Percentiles rank a stretch among this genome's conserved stretches.
Conservation (phyloP, 2,888 invertebrate species). For the Callinectes sapidus region DNA sequence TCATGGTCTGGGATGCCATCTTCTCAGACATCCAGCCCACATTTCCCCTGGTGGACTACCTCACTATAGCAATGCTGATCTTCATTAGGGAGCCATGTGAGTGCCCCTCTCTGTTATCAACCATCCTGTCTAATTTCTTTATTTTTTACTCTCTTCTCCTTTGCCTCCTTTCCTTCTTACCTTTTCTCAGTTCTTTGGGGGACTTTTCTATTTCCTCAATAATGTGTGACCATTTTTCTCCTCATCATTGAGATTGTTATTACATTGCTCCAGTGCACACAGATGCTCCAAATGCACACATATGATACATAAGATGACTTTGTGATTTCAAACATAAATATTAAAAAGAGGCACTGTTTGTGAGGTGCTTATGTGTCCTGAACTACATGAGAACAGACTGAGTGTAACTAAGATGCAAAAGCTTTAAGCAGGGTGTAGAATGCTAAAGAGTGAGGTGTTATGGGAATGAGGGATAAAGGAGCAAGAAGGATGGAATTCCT, state of each 20-base stretch:
- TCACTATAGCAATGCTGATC: conserved; percentile 86
- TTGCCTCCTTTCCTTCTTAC: not conserved
- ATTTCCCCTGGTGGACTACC: conserved; percentile 80
- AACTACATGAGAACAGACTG: no score
- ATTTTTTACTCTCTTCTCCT: not conserved
- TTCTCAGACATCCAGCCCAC: conserved; percentile 82
- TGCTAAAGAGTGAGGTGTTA: not conserved
- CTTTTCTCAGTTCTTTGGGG: not conserved
- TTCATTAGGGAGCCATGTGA: conserved; percentile 83
- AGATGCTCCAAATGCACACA: no score
- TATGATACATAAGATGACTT: no score
- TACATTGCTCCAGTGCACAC: no score
- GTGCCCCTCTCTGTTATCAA: conserved; percentile 74
- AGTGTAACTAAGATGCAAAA: no score
- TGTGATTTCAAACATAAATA: no score
- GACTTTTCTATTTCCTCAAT: not conserved
- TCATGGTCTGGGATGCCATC: conserved; percentile 89
- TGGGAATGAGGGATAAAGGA: not conserved
- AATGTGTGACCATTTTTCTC: no score
- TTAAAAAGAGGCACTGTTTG: no score
- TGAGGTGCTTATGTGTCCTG: no score
- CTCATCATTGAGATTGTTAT: no score
- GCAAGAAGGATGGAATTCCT: not conserved
- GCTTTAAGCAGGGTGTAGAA: not conserved
- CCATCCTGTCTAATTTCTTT: not conserved